Evolutionary conservation across 2,113 vertebrate species (phyloP), one percentile per base, ranked within the genome.

Genomic region (Thymallus thymallus): DNA sequence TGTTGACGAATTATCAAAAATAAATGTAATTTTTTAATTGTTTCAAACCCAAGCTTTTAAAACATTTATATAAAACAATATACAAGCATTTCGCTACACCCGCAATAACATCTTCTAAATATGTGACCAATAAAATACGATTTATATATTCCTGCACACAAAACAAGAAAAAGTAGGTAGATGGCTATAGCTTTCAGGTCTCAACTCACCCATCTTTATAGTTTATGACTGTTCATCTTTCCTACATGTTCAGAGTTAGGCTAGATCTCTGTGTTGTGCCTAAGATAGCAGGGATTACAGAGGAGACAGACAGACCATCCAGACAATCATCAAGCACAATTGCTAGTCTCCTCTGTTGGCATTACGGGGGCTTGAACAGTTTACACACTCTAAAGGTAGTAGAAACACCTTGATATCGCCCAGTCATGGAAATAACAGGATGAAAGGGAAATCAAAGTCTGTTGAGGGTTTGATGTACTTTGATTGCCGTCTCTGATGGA

Each of bases 391-490:
- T 51, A 51, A 18, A 51, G 48, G 4, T 18, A 51, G 16, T 13
- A 16, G 2, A 66, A 18, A 9, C 64, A 66, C 30, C 64, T 66
- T 66, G 64, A 66, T 66, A 66, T 66, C 64, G 35, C 30, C 56
- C n/a, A 9, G n/a, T 23, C n/a, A 10, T 66, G 64, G 64, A 66
- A n/a, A 35, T 66, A 20, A 14, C 35, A 35, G 29, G 30, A 7
- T 66, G 63, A 66, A 66, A 66, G 30, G 64, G 26, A 35, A 35
- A 66, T 29, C 6, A 32, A 29, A 66, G 18, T 66, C 30, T 51
- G 46, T 48, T 48, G 1, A 51, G 12, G 3, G 5, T 51, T 51
- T 51, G 48, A 16, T 51, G 14, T 51, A 51, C 48, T 51, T 51
- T 5, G 48, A 51, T 18, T 51, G 14, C 48, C 56, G 13, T 2